Base-by-base conservation (phyloP, 2,888 invertebrate genomes). In the Cheilosia pagana region DNA sequence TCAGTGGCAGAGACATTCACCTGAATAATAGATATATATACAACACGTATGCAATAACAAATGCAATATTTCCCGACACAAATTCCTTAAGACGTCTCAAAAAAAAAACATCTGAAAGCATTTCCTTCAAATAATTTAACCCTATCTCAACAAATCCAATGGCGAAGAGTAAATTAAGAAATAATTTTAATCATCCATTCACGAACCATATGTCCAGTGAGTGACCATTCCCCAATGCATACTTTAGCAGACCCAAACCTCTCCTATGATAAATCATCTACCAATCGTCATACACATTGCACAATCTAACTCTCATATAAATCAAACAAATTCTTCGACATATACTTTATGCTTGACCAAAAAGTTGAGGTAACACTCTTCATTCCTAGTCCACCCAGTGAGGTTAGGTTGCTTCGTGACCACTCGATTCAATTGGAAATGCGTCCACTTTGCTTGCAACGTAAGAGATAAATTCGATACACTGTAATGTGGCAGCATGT, bases 321-420 rank as follows among this genome's bases (percentile, higher is more conserved):
- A 43, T 19, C 12, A 50, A 52, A 52, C 6, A 12, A 21, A 59
- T 52, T 12, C 12, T 35, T 12, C 10, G 35, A 10, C n/a, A 10
- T 8, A 53, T 28, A 53, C 23, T 53, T 21, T 43, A 23, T 28
- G 45, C 41, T 59, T 67, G 31, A 39, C 63, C 67, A 23, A 67
- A 43, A 55, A 67, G 52, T 72, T 67, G 65, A 67, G 62, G 53
- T 52, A 81, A 74, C 79, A 81, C 72, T 60, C 45, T 48, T 39
- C 21, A 57, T 57, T 41, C 10, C 41, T 14, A 21, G 75, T 75
- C 79, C 78, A 70, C 59, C 78, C 81, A 81, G 65, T 81, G 85
- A 85, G 85, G 85, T 85, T 85, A 85, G 85, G 85, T 85, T 79
- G 41, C 2, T 79, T 63, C 83, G 31, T 60, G 63, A 75, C 52